Percentiles rank a stretch among this genome's conserved stretches.
Conservation (phyloP, 2,113 vertebrate genomes). For the Platichthys stellatus region DNA sequence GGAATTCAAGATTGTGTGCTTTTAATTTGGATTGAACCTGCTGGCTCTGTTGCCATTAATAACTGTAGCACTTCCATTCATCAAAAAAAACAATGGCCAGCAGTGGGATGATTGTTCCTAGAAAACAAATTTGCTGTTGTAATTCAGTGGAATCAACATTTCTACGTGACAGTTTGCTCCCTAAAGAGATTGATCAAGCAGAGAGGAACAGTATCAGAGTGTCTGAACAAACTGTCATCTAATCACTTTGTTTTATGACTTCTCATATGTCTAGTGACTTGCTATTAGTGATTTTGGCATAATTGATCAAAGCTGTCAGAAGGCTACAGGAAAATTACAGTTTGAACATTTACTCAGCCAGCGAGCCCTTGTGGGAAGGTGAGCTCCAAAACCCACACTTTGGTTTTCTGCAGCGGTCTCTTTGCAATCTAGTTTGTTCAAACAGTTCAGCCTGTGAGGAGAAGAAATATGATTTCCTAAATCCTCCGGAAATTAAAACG, state of each 20-base stretch:
- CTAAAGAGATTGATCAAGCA: not conserved
- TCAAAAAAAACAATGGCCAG: no score
- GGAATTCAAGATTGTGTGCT: not conserved
- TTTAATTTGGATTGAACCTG: not conserved
- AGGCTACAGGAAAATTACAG: slow-evolving; percentile 28
- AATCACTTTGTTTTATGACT: slow-evolving; percentile 38
- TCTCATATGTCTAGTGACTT: slow-evolving; percentile 24
- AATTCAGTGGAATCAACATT: not conserved
- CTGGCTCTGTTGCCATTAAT: not conserved
- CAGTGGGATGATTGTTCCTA: not conserved
- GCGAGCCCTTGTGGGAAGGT: slow-evolving; percentile 28
- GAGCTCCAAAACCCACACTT: slow-evolving; percentile 38
- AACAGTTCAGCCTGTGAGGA: slow-evolving; percentile 54
- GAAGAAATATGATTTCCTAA: slow-evolving; percentile 56
- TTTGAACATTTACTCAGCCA: slow-evolving; percentile 21
- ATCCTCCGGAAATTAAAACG: slow-evolving; percentile 71
- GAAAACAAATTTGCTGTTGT: not conserved
- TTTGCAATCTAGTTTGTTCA: slow-evolving; percentile 53
- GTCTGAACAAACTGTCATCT: slow-evolving; percentile 34
- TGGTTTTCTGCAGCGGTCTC: slow-evolving; percentile 26
- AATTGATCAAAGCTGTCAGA: slow-evolving; percentile 64
- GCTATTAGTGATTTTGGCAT: slow-evolving; percentile 31
- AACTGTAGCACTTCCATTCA: not conserved
- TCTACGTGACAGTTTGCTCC: not conserved
- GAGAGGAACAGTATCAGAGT: not conserved